Evolutionary conservation across 2,797 vertebrate species (phyloP).

Genomic region (Limnodromus scolopaceus): DNA sequence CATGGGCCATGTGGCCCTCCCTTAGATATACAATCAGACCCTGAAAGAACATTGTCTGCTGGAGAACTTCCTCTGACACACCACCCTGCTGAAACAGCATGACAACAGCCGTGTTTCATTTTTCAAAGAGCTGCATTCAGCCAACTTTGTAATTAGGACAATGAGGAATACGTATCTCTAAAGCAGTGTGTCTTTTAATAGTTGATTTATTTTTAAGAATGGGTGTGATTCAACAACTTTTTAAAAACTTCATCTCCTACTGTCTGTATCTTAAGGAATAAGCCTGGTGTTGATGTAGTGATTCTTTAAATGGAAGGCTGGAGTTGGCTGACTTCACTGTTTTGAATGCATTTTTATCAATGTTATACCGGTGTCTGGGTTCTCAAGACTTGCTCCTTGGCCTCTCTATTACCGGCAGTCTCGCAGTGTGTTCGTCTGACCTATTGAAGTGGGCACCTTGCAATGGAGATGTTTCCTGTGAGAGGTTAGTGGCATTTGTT

Average conservation of each 20-base stretch:
- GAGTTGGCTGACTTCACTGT: not conserved
- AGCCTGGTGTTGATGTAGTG: not conserved
- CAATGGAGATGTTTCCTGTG: not conserved
- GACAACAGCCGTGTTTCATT: not conserved
- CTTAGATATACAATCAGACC: slow-evolving; percentile 43
- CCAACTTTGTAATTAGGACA: slow-evolving; percentile 40
- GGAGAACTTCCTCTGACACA: slow-evolving; percentile 50
- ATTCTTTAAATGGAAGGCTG: not conserved
- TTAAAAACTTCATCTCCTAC: slow-evolving; percentile 23
- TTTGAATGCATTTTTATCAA: not conserved
- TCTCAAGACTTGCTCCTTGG: not conserved
- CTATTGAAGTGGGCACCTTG: fast-evolving
- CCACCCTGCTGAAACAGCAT: slow-evolving; percentile 55
- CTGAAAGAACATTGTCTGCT: slow-evolving; percentile 51
- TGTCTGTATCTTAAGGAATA: not conserved
- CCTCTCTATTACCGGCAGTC: not conserved
- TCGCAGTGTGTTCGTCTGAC: not conserved
- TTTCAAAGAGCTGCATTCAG: not conserved
- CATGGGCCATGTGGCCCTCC: slow-evolving; percentile 48
- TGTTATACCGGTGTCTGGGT: not conserved
- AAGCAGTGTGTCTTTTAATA: not conserved
- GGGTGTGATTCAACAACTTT: slow-evolving; percentile 22
- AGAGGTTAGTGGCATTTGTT: not conserved
- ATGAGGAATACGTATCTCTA: not conserved
- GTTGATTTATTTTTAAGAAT: slow-evolving; percentile 52